Base-by-base conservation (phyloP, 2,113 vertebrate genomes). In the Solea senegalensis region DNA sequence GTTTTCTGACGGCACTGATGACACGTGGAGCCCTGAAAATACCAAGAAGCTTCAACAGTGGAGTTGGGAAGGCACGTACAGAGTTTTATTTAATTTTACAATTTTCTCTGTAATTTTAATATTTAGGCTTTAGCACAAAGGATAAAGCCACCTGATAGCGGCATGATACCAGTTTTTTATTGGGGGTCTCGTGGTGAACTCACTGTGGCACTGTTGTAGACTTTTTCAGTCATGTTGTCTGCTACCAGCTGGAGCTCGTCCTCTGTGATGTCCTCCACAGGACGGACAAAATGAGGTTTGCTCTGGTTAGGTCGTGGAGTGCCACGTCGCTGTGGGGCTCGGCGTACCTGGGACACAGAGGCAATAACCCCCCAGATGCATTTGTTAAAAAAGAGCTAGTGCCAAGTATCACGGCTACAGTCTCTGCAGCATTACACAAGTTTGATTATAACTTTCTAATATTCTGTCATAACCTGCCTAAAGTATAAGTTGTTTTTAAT, bases 1-100 rank as follows among this genome's bases (percentile, higher is more conserved):
- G 94, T 95, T 78, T 95, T 95, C 90, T 95, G 94, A 0, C 94
- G 86, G 79, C 94, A 95, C 78, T 95, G 94, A 69, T 95, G 94
- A 69, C 94, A 95, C 0, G 94, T 94, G 43, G 91, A 90, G 61
- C 94, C 94, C 94, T 95, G 74, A 48, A 52, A 59, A 69, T 1
- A 70, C 9, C 61, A 27, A 63, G 3, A 59, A 27, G 45, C 14
- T 11, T 48, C 45, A 48, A 48, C 45, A 48, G 2, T 48, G 14
- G 4, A 50, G 13, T 7, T 62, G 50, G 61, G 34, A 45, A 28
- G 45, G 21, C 7, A 21, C 46, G 8, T 8, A 1, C 21, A 28
- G 10, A 21, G 53, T 40, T n/a, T 21, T 40, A 15, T 14, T 9
- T 1, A 1, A 21, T 26, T 14, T 58, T 8, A n/a, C 11, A n/a